Conservation (phyloP, 2,797 vertebrate species). For the Sebastes glaucus region DNA sequence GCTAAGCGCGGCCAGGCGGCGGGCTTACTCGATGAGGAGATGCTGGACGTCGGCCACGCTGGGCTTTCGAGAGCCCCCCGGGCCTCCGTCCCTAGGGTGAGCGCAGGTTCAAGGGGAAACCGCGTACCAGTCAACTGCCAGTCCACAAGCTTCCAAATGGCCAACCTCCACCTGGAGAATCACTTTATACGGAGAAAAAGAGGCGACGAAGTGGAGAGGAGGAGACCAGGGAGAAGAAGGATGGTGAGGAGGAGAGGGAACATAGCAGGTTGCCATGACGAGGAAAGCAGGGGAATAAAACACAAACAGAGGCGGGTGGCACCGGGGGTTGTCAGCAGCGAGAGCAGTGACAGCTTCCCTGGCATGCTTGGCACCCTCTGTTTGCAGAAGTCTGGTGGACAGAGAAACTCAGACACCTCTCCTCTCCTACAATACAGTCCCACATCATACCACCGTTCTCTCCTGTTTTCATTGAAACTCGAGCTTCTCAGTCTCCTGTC, state of each 20-base stretch:
- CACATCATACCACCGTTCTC: background rate
- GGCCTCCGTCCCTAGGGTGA: slow-evolving; percentile 66
- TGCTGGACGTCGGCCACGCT: slow-evolving; percentile 58
- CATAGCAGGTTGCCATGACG: slow-evolving; percentile 78
- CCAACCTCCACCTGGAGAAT: slow-evolving; percentile 77
- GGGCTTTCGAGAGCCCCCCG: slow-evolving; percentile 49
- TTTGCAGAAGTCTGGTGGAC: slow-evolving; percentile 48
- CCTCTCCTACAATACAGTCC: slow-evolving; percentile 1
- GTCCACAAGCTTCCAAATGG: slow-evolving; percentile 58
- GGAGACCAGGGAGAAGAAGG: slow-evolving; percentile 52
- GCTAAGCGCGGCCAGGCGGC: slow-evolving; percentile 32
- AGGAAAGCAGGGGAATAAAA: slow-evolving; percentile 71
- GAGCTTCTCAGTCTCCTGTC: slow-evolving; percentile 19
- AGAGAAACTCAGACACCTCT: slow-evolving; percentile 34
- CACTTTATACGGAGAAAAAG: slow-evolving; percentile 63
- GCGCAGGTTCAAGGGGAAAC: slow-evolving; percentile 69
- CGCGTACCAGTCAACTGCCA: slow-evolving; percentile 67
- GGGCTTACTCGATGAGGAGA: slow-evolving; percentile 61
- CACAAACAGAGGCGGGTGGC: slow-evolving; percentile 77
- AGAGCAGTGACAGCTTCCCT: slow-evolving; percentile 69
- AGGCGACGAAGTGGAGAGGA: slow-evolving; percentile 57
- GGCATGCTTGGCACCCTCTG: slow-evolving; percentile 58
- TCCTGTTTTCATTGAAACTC: slow-evolving; percentile 50
- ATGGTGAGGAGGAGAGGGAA: slow-evolving; percentile 66
- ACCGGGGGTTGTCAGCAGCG: slow-evolving; percentile 57